phyloP scores from a whole-genome alignment of 2,797 vertebrate species.

The Neosilurus hyrtlii region DNA sequence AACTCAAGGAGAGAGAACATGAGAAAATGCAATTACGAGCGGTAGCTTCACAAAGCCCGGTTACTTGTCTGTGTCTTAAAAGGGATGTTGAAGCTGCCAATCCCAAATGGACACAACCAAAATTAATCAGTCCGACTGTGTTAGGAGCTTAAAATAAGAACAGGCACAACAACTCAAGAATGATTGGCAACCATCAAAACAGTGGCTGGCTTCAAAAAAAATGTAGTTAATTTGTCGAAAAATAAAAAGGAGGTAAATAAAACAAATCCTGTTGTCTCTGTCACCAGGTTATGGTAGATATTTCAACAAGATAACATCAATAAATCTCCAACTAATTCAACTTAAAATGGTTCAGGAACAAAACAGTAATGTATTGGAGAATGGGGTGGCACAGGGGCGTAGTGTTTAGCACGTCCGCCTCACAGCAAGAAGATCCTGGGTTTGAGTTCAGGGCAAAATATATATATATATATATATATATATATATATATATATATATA shows the following conservation, averaged over 20 bases:
- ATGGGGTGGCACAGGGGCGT: not conserved
- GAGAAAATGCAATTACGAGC: conserved; percentile 51
- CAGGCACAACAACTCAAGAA: not conserved
- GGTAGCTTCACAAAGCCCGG: conserved; percentile 20
- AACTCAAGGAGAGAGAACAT: conserved; percentile 33
- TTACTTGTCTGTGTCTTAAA: conserved; percentile 29
- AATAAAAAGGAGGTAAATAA: not conserved
- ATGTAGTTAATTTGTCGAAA: not conserved
- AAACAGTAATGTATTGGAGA: not conserved
- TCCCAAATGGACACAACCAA: conserved; percentile 1
- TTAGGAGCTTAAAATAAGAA: not conserved
- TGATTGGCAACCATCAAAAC: conserved; percentile 2
- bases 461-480: too few species aligned
- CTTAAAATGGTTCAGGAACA: not conserved
- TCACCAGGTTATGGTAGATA: not conserved
- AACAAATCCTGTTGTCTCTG: not conserved
- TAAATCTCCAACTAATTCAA: not conserved
- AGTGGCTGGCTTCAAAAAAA: not conserved
- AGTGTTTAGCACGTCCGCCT: too few species aligned
- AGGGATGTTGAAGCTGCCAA: conserved; percentile 38
- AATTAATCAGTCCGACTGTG: conserved; percentile 15
- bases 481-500: too few species aligned
- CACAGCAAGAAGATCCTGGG: too few species aligned
- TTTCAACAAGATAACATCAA: not conserved
- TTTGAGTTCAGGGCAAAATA: too few species aligned